These are phyloP conservation scores for Drosophila nigricruria DNA, from an alignment of 2,888 invertebrate species.

Conservation along the genomic window DNA sequence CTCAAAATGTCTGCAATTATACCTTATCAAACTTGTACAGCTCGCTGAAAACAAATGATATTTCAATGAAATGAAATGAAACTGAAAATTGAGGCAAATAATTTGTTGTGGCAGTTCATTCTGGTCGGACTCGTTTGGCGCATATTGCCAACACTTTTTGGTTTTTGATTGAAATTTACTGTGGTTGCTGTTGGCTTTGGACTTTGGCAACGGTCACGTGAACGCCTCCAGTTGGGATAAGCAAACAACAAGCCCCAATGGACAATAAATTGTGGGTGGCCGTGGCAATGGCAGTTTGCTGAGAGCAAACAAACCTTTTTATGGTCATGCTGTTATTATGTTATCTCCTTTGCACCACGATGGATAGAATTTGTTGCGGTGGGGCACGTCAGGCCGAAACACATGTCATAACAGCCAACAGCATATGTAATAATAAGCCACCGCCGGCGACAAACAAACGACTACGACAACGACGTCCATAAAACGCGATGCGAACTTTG, in stretches of 20 bases:
- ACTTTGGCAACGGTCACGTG: slow-evolving; percentile 26
- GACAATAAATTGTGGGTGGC: slow-evolving; percentile 51
- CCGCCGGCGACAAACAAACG: slow-evolving; percentile 30
- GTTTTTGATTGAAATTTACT: slow-evolving; percentile 42
- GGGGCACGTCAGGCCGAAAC: slow-evolving; percentile 30
- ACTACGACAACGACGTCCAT: slow-evolving; percentile 33
- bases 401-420: slow-evolving; percentile 62
- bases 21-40: background rate
- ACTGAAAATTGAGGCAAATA: slow-evolving; percentile 2
- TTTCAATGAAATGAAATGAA: background rate
- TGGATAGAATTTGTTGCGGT: background rate
- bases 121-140: background rate
- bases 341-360: slow-evolving; percentile 48
- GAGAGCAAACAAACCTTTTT: slow-evolving; percentile 65
- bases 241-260: slow-evolving; percentile 19
- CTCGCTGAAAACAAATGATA: background rate
- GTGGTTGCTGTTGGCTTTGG: slow-evolving; percentile 4
- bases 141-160: slow-evolving; percentile 26
- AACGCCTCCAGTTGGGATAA: slow-evolving; percentile 23
- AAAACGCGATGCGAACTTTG: slow-evolving; percentile 53
- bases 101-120: background rate
- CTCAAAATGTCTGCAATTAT: background rate
- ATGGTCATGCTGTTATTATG: slow-evolving; percentile 60
- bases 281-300: slow-evolving; percentile 37
- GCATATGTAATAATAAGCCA: slow-evolving; percentile 74